These are phyloP conservation scores for Chrysolina haemoptera DNA, from an alignment of 2,888 invertebrate genomes.

Conservation along the genomic window DNA sequence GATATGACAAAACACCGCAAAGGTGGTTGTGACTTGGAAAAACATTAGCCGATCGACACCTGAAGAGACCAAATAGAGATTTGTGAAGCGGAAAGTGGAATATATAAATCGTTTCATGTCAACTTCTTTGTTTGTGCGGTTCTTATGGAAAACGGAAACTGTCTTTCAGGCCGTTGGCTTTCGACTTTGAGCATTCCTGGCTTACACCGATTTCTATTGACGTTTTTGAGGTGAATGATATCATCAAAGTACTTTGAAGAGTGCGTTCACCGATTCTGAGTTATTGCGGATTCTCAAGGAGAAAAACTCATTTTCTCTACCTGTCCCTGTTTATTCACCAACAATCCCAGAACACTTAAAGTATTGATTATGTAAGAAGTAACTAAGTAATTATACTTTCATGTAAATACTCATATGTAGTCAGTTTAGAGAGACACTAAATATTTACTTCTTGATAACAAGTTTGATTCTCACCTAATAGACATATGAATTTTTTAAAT, in stretches of 20 bases:
- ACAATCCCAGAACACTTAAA: no score
- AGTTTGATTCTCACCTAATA: no score
- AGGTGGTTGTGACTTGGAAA: conserved; percentile 59
- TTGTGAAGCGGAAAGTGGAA: conserved; percentile 57
- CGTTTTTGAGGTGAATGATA: conserved; percentile 4
- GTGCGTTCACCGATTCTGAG: not conserved
- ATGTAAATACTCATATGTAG: no score
- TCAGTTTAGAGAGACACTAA: no score
- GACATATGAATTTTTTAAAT: no score
- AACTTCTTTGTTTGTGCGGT: conserved; percentile 26
- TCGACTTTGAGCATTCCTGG: conserved; percentile 21
- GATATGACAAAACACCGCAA: conserved; percentile 39
- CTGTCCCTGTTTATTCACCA: no score
- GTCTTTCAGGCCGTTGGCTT: conserved; percentile 13
- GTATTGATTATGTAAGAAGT: no score
- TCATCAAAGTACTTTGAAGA: not conserved
- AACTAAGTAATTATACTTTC: no score
- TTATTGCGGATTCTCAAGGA: not conserved
- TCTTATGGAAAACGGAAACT: conserved; percentile 12
- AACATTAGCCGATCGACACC: conserved; percentile 59
- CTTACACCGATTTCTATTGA: conserved; percentile 21
- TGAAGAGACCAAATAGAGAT: conserved; percentile 56
- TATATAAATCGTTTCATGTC: conserved; percentile 28
- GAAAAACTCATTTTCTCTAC: no score
- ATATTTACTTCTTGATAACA: no score